phyloP scores from a whole-genome alignment of 1,140 invertebrate genomes.

The Melipona quadrifasciata region DNA sequence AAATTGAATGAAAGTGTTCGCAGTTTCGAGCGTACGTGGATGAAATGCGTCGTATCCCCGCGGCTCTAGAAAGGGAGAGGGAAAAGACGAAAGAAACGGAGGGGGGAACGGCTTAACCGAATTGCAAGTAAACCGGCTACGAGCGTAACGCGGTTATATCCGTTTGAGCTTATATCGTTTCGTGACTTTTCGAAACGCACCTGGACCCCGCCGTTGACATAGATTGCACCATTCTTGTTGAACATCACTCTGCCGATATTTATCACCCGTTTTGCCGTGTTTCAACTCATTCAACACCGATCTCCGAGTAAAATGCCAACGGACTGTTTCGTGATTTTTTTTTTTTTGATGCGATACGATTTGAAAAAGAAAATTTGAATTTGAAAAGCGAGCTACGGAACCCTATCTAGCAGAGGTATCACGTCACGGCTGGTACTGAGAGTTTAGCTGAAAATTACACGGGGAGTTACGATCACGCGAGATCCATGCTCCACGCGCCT shows the following conservation, averaged over 20 bases:
- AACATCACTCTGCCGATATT: no score
- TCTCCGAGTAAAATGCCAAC: no score
- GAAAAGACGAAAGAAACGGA: no score
- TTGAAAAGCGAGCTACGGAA: no score
- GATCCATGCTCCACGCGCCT: not conserved
- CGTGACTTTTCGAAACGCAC: constrained; percentile 34
- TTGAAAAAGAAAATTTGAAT: no score
- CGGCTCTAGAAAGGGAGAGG: not conserved
- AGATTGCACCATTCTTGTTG: not conserved
- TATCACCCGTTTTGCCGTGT: no score
- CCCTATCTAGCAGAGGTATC: no score
- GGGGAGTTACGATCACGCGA: not conserved
- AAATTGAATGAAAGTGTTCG: constrained; percentile 53
- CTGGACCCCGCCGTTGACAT: not conserved
- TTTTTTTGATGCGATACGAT: no score
- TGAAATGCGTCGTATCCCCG: constrained; percentile 15
- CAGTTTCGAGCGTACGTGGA: constrained; percentile 42
- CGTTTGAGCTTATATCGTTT: constrained; percentile 35
- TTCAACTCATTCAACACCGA: not conserved
- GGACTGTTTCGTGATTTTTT: no score
- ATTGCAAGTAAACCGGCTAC: constrained; percentile 33
- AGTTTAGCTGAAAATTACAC: not conserved
- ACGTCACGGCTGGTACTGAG: not conserved
- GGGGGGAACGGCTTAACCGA: constrained; percentile 10
- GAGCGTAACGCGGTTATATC: constrained; percentile 8